Evolutionary conservation across 2,113 vertebrate genomes (phyloP).

Genomic region (Hippocampus mohnikei): DNA sequence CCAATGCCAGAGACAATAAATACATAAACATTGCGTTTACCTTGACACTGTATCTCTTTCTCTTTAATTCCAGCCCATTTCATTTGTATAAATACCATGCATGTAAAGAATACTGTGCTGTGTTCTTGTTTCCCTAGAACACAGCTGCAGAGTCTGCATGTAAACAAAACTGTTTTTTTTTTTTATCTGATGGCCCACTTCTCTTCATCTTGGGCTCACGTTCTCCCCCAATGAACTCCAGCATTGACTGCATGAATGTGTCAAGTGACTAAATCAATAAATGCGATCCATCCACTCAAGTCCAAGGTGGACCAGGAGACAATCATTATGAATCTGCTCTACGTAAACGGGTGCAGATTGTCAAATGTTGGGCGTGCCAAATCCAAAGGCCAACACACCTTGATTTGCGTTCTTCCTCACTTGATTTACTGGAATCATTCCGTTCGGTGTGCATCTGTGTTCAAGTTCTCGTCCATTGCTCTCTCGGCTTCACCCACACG

Average conservation of each 20-base stretch:
- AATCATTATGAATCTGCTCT: not conserved
- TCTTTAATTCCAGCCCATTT: not conserved
- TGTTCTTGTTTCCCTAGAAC: not conserved
- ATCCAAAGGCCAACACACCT: not conserved
- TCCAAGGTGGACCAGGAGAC: not conserved
- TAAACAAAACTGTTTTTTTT: not conserved
- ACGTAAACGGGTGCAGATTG: not conserved
- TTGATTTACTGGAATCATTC: not conserved
- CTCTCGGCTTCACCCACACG: constrained; percentile 67
- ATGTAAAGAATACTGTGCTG: not conserved
- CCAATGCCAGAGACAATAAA: not conserved
- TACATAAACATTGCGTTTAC: not conserved
- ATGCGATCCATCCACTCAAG: constrained; percentile 17
- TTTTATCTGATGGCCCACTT: not conserved
- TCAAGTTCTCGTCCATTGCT: constrained; percentile 58
- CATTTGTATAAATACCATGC: not conserved
- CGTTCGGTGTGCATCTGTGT: rapidly evolving
- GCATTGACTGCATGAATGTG: constrained; percentile 12
- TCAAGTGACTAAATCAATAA: constrained; percentile 27
- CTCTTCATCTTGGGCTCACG: no score
- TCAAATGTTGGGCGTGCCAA: not conserved
- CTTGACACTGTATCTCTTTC: not conserved
- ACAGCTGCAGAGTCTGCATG: not conserved
- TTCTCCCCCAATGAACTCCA: not conserved
- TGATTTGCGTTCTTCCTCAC: not conserved